Evolutionary conservation across 1,140 invertebrate genomes (phyloP).

Genomic region (Drosophila rhopaloa): DNA sequence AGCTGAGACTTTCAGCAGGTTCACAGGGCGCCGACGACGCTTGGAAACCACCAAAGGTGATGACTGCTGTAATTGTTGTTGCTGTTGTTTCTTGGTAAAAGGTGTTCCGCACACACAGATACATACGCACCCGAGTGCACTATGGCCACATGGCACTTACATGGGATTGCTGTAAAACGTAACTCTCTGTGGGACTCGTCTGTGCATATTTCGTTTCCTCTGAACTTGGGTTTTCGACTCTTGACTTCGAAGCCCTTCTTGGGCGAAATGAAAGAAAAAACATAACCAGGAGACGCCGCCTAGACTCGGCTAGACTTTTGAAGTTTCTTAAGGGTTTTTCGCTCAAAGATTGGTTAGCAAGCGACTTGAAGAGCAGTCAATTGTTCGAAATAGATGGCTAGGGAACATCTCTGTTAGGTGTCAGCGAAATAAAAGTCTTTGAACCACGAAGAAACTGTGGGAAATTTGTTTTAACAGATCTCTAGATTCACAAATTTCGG

Average conservation of each 20-base stretch:
- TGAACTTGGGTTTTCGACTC: conserved; percentile 60
- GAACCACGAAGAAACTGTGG: neutral
- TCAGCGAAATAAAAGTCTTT: neutral
- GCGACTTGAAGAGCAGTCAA: conserved; percentile 30
- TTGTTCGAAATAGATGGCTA: conserved; percentile 26
- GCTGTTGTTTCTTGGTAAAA: conserved; percentile 80
- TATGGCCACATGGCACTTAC: conserved; percentile 61
- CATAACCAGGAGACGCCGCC: conserved; percentile 27
- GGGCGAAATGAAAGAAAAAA: conserved; percentile 14
- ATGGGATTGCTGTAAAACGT: conserved; percentile 44
- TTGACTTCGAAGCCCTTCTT: conserved; percentile 54
- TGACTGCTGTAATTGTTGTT: conserved; percentile 81
- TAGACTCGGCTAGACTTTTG: conserved; percentile 37
- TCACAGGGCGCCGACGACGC: conserved; percentile 73
- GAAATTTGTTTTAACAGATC: neutral
- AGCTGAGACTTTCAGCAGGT: conserved; percentile 51
- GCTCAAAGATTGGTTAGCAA: conserved; percentile 19
- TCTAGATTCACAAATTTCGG: neutral
- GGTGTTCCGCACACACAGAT: conserved; percentile 67
- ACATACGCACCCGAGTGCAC: conserved; percentile 8
- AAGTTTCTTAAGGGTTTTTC: conserved; percentile 36
- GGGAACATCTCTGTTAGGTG: conserved; percentile 24
- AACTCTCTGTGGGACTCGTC: conserved; percentile 39
- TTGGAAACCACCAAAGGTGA: conserved; percentile 79
- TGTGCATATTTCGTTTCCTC: conserved; percentile 68